Conservation (phyloP, 1,140 invertebrate species). For the Macrosteles quadrilineatus region DNA sequence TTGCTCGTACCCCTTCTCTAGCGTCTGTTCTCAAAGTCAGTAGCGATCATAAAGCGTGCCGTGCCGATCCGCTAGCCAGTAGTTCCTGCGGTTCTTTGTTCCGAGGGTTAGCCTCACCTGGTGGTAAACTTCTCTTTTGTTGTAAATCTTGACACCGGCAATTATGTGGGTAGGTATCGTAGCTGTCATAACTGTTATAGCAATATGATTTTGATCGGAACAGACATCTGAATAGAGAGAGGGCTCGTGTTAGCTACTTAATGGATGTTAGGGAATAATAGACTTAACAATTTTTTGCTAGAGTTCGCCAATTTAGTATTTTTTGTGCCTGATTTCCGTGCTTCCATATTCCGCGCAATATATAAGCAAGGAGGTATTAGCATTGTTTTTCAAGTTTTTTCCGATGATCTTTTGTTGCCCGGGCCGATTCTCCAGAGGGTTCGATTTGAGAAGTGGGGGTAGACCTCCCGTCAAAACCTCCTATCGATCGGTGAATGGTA, state of each 20-base stretch:
- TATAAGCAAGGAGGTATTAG: too few species aligned
- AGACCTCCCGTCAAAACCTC: conserved; percentile 12
- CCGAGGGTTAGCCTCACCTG: conserved; percentile 12
- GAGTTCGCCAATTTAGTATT: too few species aligned
- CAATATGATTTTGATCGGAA: conserved; percentile 13
- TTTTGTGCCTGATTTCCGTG: too few species aligned
- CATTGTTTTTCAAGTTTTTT: not conserved
- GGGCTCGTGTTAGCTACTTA: not conserved
- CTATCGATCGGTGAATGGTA: conserved; percentile 25
- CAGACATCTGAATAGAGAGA: conserved; percentile 12
- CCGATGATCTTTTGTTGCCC: not conserved
- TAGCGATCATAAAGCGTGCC: conserved; percentile 13
- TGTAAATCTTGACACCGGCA: conserved; percentile 3
- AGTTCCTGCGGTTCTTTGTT: conserved; percentile 9
- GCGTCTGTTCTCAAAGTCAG: conserved; percentile 12
- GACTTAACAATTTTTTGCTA: too few species aligned
- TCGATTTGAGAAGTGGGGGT: conserved; percentile 8
- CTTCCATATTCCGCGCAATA: too few species aligned
- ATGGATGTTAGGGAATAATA: too few species aligned
- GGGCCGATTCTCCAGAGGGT: not conserved
- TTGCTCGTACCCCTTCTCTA: conserved; percentile 11
- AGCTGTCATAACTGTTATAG: conserved; percentile 27
- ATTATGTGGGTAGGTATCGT: conserved; percentile 29
- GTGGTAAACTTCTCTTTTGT: conserved; percentile 25
- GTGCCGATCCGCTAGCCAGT: not conserved